Percentiles rank a stretch among this genome's conserved stretches.
phyloP scores from a whole-genome alignment of 2,797 vertebrate genomes.

The Myripristis jacobus region DNA sequence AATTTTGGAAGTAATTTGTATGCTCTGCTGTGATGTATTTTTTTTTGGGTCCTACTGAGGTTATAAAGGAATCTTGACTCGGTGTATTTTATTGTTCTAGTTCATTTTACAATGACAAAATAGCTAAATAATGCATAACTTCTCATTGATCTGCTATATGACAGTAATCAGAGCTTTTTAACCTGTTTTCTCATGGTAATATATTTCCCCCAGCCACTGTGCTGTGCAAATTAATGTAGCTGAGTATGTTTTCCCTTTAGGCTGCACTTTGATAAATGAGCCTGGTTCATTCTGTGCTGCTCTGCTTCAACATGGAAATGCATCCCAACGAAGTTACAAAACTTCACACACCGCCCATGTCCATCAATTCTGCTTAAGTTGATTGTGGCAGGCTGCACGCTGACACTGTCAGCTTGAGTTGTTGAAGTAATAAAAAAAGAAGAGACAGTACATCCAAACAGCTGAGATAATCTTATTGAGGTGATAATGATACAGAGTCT shows the following conservation, averaged over 20 bases:
- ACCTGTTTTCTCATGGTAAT: conserved; percentile 76
- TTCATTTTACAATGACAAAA: conserved; percentile 43
- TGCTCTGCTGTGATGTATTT: not conserved
- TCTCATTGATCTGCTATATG: conserved; percentile 70
- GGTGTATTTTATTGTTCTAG: conserved; percentile 25
- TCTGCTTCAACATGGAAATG: conserved; percentile 53
- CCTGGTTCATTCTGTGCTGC: conserved; percentile 45
- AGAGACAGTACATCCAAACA: not conserved
- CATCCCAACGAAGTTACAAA: conserved; percentile 62
- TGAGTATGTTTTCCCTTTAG: conserved; percentile 76
- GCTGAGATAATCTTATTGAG: conserved; percentile 40
- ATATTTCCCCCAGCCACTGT: conserved; percentile 73
- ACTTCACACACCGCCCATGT: conserved; percentile 59
- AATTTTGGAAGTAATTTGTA: conserved; percentile 38
- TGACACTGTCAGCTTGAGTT: not conserved
- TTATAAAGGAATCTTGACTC: not conserved
- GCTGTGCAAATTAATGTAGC: conserved; percentile 79
- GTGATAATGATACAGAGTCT: conserved; percentile 51
- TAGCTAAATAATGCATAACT: conserved; percentile 60
- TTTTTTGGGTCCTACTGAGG: not conserved
- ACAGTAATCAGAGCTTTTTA: conserved; percentile 79
- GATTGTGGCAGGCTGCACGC: not conserved
- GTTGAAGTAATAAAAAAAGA: not conserved
- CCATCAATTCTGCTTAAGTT: conserved; percentile 45
- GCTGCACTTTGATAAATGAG: conserved; percentile 80